Base-by-base conservation (phyloP, 2,797 vertebrate genomes). In the Perdix hodgsoniae region DNA sequence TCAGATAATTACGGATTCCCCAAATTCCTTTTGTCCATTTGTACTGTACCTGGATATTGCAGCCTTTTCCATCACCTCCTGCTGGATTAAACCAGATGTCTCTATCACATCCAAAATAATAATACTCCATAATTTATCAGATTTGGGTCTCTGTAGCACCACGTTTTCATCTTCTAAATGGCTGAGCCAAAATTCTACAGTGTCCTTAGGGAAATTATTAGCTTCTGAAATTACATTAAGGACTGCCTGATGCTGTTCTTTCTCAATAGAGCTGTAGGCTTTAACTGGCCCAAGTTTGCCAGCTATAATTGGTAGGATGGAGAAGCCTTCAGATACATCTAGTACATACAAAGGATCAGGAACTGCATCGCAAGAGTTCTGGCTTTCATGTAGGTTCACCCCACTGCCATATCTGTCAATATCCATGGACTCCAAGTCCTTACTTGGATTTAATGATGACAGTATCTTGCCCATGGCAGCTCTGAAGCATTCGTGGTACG, bases 311-410 rank as follows among this genome's bases (percentile, higher is more conserved):
- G 99, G 98, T 71, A 99, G 98, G 86, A 99, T 88, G 11, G 99
- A 99, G 97, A 99, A 99, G 59, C 99, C 99, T 95, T 99, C 99
- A 0, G 99, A 99, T 44, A 99, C 99, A 65, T 99, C 99, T 66
- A 99, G 97, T 84, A 99, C 93, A 5, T 99, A 99, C 57, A 99
- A 87, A 64, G 98, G 98, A 77, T 98, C 98, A 4, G 87, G 37
- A 33, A 81, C 52, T 5, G 11, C 52, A 33, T 44, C 63, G 10
- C 21, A 4, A 37, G 78, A 66, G 33, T 33, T 88, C 56, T 82
- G 94, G 42, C 40, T 81, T 31, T 93, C 91, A 73, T 60, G 95
- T 52, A 67, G 69, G 86, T 80, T 93, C 60, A 74, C 65, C 45
- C 88, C 93, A 0, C 78, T 70, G 42, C 74, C 52, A 6, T 92